Base-by-base conservation (phyloP, 2,113 vertebrate species). In the Rhagologus leucostigma region DNA sequence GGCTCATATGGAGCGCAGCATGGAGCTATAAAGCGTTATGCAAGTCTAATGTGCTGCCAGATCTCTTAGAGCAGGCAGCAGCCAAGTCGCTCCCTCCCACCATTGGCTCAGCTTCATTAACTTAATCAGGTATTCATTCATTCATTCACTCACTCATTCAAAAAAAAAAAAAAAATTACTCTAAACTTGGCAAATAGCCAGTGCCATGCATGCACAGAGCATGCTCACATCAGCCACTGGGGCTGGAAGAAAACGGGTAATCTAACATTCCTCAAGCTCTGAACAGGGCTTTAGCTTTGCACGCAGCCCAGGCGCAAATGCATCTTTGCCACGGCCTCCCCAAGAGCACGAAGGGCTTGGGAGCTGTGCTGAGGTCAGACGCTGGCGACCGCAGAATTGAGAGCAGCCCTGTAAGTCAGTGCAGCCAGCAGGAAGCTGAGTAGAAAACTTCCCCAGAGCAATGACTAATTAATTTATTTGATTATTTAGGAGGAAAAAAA, bases 51-150 rank as follows among this genome's bases (percentile, higher is more conserved):
- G 97, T 96, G 97, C 98, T 98, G 98, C 98, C 98, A 98, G 98
- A 98, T 98, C 97, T 97, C 97, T 98, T 47, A 14, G 97, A 97
- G 96, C 98, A 98, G 97, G 98, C 96, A 93, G 98, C 98, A 98
- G 98, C 97, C 96, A 96, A 96, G 94, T 92, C 32, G 62, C 96
- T 98, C 98, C 98, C 96, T 98, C 97, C 98, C 97, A 97, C 94
- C 95, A 97, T 96, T 97, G 89, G 96, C 98, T 98, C 92, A 87
- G 95, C 96, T 93, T 97, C 97, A 98, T 98, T 98, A 98, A 98
- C 97, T 98, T 98, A 98, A 99, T 99, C 99, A 99, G 98, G 98
- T 98, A 98, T 98, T 99, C 98, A 99, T 99, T 99, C 98, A 98
- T 98, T 98, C 96, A 98, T 97, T 98, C 96, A 98, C 97, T 99